Evolutionary conservation across 2,888 invertebrate genomes (phyloP), one percentile per base, ranked within the genome.

Genomic region (Sycophila texana): DNA sequence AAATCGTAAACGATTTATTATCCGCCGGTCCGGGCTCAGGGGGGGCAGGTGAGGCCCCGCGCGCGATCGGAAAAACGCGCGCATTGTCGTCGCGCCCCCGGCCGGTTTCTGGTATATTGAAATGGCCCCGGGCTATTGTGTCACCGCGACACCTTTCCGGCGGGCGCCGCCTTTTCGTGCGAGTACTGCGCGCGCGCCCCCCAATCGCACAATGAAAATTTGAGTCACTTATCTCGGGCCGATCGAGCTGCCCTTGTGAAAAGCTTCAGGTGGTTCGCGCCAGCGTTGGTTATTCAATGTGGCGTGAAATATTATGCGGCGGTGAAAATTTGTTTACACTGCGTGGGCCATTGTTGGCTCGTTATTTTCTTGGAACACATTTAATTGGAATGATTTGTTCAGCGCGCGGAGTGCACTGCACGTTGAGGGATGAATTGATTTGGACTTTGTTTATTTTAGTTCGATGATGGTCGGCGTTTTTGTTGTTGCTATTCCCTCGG

Each of bases 1-100:
- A 68, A 39, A 39, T 70, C 60, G 53, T 57, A 70, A 74, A 39
- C 74, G 78, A 79, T 79, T 79, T 79, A 55, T 74, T 70, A 63
- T 74, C 30, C 4, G 16, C 16, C 53, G n/a, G 4, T 30, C 30
- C 18, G 20, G 5, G n/a, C 22, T 7, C 51, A 55, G 1, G 63
- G 53, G n/a, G 53, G 16, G 53, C 53, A 3, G 4, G 47, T 49
- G 22, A 5, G 26, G 26, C 26, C 26, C 26, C 26, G 39, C 22
- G 53, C 53, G 16, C 66, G 73, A 68, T 53, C 67, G 58, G 39
- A 39, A 61, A 55, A 58, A 39, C 57, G 26, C 26, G 16, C n/a
- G 55, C n/a, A 68, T 68, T 68, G 74, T 67, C 47, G 5, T 22
- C 57, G 26, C 18, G 14, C 16, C 26, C 26, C 3, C 26, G 58